These are phyloP conservation scores for Akabosia matsudoensis DNA, from an alignment of 1,140 invertebrate genomes.

Conservation along the genomic window DNA sequence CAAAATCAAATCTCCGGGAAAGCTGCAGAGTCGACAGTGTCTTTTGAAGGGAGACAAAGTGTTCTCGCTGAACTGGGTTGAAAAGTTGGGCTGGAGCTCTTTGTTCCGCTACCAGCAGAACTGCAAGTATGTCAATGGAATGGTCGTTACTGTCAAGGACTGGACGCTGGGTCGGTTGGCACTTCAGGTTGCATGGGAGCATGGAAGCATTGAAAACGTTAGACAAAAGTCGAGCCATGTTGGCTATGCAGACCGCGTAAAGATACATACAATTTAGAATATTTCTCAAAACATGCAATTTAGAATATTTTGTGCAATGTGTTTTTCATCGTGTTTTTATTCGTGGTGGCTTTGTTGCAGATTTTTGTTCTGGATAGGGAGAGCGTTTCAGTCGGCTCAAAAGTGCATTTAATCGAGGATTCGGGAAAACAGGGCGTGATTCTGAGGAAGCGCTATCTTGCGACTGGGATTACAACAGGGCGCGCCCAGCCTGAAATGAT, in stretches of 20 bases:
- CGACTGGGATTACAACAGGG: neutral
- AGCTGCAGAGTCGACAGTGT: neutral
- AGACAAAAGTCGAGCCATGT: neutral
- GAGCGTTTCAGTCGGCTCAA: neutral
- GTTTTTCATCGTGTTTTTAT: too few species aligned
- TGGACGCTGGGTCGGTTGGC: neutral
- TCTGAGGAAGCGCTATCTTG: neutral
- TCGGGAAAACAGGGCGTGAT: neutral
- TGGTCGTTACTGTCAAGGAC: neutral
- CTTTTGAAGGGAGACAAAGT: slow-evolving; percentile 7
- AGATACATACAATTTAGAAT: neutral
- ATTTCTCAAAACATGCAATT: neutral
- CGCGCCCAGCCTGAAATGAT: neutral
- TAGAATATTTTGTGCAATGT: neutral
- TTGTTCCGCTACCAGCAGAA: neutral
- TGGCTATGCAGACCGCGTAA: neutral
- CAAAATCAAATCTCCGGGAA: neutral
- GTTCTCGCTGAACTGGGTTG: neutral
- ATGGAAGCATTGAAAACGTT: neutral
- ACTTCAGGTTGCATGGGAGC: neutral
- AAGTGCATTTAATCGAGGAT: neutral
- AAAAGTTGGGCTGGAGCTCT: neutral
- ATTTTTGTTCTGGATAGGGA: neutral
- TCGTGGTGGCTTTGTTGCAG: neutral
- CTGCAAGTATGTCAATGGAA: neutral